Evolutionary conservation across 2,113 vertebrate genomes (phyloP).

Genomic region (Heteronetta atricapilla): DNA sequence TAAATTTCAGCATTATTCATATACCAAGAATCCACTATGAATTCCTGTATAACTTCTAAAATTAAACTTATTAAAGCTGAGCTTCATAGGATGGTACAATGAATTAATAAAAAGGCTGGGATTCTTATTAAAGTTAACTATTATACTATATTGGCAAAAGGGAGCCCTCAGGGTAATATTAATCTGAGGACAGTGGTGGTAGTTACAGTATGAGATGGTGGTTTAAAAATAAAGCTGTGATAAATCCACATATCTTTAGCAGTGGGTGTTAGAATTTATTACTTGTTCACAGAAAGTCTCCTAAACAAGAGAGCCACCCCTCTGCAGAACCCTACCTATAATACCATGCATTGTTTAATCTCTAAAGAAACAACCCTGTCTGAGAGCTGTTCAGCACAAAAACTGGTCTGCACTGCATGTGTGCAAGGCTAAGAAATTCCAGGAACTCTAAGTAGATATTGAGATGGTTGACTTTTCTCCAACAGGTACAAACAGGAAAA

Average conservation of each 20-base stretch:
- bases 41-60: background rate
- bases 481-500: background rate
- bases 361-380: background rate
- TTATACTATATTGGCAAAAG: background rate
- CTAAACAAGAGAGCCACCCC: background rate
- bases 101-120: background rate
- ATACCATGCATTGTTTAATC: background rate
- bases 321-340: background rate
- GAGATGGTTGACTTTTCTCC: background rate
- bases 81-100: background rate
- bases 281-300: background rate
- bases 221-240: background rate
- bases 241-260: background rate
- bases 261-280: background rate
- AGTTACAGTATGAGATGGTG: background rate
- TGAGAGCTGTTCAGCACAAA: background rate
- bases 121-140: background rate
- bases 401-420: background rate
- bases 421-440: background rate
- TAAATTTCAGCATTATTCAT: background rate
- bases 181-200: background rate
- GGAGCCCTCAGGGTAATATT: background rate
- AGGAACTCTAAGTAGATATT: background rate
- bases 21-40: background rate
- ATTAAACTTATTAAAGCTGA: background rate